Conservation (phyloP, 2,113 vertebrate genomes). For the Cynopterus brachyotis region DNA sequence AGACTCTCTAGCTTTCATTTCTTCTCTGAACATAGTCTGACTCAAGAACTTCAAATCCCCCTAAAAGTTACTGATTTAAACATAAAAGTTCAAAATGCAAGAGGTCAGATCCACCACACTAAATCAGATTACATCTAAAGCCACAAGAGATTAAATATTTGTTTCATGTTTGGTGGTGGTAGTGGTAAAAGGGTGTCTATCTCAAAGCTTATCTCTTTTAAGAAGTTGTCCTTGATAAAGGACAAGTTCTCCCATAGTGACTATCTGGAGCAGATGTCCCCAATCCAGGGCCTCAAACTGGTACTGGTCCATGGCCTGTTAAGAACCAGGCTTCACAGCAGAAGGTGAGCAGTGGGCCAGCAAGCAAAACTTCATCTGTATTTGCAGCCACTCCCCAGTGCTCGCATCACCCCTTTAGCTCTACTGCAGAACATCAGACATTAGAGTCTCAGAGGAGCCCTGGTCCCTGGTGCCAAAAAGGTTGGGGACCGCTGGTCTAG, state of each 20-base stretch:
- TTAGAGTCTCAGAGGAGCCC: no score
- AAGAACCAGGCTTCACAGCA: no score
- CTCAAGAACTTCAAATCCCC: neutral
- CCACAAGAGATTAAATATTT: neutral
- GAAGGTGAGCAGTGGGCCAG: no score
- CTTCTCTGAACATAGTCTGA: neutral
- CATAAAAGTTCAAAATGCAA: neutral
- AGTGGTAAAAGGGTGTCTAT: neutral
- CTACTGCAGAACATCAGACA: no score
- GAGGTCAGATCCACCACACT: neutral
- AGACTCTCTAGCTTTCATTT: slow-evolving; percentile 21
- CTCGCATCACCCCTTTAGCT: no score
- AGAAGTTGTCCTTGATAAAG: neutral
- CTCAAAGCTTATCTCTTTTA: neutral
- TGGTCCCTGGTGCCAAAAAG: no score
- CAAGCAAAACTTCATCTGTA: no score
- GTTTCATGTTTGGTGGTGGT: neutral
- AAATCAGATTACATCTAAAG: neutral
- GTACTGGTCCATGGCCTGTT: no score
- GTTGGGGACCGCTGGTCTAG: neutral
- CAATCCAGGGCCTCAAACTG: no score
- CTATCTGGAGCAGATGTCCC: neutral
- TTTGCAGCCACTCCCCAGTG: no score
- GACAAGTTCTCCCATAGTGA: neutral
- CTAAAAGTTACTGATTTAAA: neutral